Conservation (phyloP, 1,140 invertebrate species). For the Lineus longissimus region DNA sequence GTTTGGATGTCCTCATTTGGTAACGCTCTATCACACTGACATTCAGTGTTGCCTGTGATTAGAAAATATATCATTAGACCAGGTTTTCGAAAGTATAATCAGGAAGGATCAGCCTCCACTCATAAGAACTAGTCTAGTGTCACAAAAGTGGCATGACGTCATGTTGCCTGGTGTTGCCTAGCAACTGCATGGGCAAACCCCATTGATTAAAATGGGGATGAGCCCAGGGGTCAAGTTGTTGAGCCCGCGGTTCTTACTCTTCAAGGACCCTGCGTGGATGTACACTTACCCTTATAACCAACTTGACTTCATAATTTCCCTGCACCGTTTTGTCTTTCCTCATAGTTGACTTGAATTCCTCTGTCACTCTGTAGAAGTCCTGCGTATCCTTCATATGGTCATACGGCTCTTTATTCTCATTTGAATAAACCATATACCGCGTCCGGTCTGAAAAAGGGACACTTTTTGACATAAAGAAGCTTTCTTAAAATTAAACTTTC, state of each 20-base stretch:
- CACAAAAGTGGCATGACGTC: background rate
- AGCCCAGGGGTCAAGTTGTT: too few species aligned
- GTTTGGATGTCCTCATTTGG: constrained; percentile 15
- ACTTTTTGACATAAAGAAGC: too few species aligned
- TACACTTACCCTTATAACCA: constrained; percentile 33
- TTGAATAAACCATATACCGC: constrained; percentile 8
- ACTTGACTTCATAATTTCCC: constrained; percentile 30
- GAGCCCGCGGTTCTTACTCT: too few species aligned
- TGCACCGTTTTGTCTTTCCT: constrained; percentile 24
- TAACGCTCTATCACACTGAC: constrained; percentile 27
- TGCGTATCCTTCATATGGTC: constrained; percentile 39
- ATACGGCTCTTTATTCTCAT: constrained; percentile 27
- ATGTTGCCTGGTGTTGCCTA: background rate
- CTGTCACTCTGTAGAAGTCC: constrained; percentile 35
- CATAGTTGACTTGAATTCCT: constrained; percentile 38
- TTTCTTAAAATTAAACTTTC: too few species aligned
- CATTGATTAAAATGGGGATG: too few species aligned
- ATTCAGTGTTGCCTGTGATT: constrained; percentile 30
- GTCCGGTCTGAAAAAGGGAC: background rate
- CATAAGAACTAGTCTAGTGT: background rate
- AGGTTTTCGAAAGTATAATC: too few species aligned
- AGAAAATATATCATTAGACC: background rate
- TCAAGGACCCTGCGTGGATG: too few species aligned
- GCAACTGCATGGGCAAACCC: background rate
- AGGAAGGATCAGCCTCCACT: too few species aligned